Base-by-base conservation (phyloP, 2,113 vertebrate genomes). In the Oreochromis aureus region DNA sequence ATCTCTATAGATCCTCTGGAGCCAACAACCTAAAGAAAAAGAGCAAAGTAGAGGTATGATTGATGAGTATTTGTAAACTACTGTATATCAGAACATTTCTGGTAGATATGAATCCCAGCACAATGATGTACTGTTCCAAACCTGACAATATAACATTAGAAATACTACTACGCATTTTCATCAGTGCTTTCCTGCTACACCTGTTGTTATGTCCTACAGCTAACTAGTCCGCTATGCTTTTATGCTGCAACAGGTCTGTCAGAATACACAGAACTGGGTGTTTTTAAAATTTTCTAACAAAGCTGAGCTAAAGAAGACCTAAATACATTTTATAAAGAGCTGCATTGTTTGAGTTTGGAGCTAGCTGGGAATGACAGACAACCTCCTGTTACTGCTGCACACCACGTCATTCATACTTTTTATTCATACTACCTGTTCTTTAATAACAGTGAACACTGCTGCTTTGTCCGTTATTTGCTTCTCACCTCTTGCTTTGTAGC, bases 1-100 rank as follows among this genome's bases (percentile, higher is more conserved):
- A 99, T 98, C 94, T 99, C 97, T 27, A 97, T 80, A 4, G 97
- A 15, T 30, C 98, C 98, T 90, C 98, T 95, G 88, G 80, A 96
- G 87, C 98, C 98, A 22, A 99, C 96, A 3, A 99, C 82, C 98
- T 99, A 39, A 10, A 73, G 15, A 32, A 1, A 15, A 81, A 83
- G 10, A 34, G 3, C 16, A 18, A 10, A 53, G 10, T 19, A 69
- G 48, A 69, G 12, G 4, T 3, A 8, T 13, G 18, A 63, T 18
- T 69, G 7, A 80, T 16, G 54, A 76, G 16, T n/a, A 24, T 73
- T 73, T 46, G 19, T 13, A 18, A 41, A 81, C 8, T 18, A 61
- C 27, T 61, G 58, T 41, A 22, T 69, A 61, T 61, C 27, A 61
- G 58, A 61, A 32, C 27, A 32, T 32, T 6, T 32, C 15, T 61